Evolutionary conservation across 2,888 invertebrate genomes (phyloP), one percentile per base, ranked within the genome.

Genomic region (Nemurella pictetii): DNA sequence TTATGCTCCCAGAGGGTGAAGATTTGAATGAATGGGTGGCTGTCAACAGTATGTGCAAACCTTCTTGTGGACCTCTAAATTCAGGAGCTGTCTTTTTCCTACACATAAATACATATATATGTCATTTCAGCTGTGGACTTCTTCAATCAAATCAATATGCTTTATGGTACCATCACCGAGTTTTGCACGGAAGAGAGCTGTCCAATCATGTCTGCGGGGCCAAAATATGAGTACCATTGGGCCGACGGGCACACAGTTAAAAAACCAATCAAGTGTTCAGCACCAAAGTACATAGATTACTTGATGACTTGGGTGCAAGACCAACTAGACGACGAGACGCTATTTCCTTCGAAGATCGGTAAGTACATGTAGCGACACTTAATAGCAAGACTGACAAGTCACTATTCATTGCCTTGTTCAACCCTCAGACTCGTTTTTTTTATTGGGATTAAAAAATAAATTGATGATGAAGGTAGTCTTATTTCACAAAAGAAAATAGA

Each of bases 21-120:
- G 99, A 99, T 92, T 94, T 98, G 87, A 99, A 99, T 90, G 99
- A 99, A 93, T 99, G 99, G 99, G 98, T 99, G 75, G 99, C 99
- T 84, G 99, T 99, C 80, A 99, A 99, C 90, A 99, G 99, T 98
- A 91, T 94, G 97, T 94, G 75, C 36, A 28, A 82, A 74, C 5
- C 75, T 25, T 35, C 25, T 29, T 7, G 12, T 3, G 9, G 55
- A 9, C 55, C 7, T 9, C 55, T 36, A 36, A 36, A 36, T 36
- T 7, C 36, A 36, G 36, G 15, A 7, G 36, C 36, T 36, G n/a
- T n/a, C n/a, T n/a, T n/a, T n/a, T n/a, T n/a, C n/a, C n/a, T n/a
- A 36, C 36, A 36, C 15, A 7, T 9, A 36, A 36, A 7, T 36
- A 36, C 36, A 36, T 81, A 35, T 74, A 15, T 74, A 85, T 87